Base-by-base conservation (phyloP, 2,113 vertebrate species). In the Saccopteryx leptura region DNA sequence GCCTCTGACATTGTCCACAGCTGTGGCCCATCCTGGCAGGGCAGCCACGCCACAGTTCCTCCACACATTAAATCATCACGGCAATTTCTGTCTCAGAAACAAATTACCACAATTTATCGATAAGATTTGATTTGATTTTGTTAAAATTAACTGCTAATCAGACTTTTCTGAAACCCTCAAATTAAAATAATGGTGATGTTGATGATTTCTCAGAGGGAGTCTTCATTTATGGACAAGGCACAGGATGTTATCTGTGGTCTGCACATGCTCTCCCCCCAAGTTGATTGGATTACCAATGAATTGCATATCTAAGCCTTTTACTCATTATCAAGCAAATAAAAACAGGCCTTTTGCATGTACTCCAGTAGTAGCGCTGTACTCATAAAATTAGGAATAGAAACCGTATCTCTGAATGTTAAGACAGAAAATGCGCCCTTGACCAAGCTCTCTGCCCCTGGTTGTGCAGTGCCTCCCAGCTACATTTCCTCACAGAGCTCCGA, bases 141-240 rank as follows among this genome's bases (percentile, higher is more conserved):
- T 65, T 65, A 50, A 65, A 82, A 65, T 50, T 54, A 58, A 61
- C 31, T 84, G 93, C 48, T 87, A 66, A 76, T 83, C 39, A 39
- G 9, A 90, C 66, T 83, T 80, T n/a, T 85, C 54, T 84, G 90
- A 92, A 31, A 66, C n/a, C 24, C 69, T 96, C 17, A 69, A 50
- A 50, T 83, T 83, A 56, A 82, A 50, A 87, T 71, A 50, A 54
- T 61, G 65, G 46, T 69, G 46, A n/a, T 48, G 24, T 33, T 86
- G 61, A 31, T 60, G 11, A 63, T 46, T 83, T 81, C 3, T 80
- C 15, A 63, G 71, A 83, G 69, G 46, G 10, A 50, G 39, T 75
- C 66, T 85, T 93, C 39, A 39, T 52, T 85, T 65, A 52, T 2
- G 39, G 46, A 52, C 56, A 54, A 93, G 13, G 24, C 50, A 84